A percentile compares a stretch with the other conserved stretches of the same genome.
These are phyloP conservation scores for Anthrax anthrax DNA, from an alignment of 2,888 invertebrate genomes.

Conservation along the genomic window DNA sequence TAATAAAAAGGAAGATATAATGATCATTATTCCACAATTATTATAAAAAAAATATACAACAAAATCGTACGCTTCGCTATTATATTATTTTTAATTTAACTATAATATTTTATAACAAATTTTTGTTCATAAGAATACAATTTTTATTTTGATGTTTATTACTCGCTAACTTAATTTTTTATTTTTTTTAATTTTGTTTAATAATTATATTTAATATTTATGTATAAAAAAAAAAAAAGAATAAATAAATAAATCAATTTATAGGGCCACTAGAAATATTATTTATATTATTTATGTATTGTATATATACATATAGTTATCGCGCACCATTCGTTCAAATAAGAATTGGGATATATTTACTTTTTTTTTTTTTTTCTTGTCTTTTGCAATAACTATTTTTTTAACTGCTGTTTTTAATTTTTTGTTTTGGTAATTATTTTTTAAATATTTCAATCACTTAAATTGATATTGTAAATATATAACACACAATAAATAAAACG, in stretches of 20 bases:
- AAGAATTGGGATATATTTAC: background rate
- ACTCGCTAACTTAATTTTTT: too few species aligned
- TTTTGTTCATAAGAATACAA: too few species aligned
- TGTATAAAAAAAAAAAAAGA: background rate
- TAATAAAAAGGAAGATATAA: too few species aligned
- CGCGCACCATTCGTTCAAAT: background rate
- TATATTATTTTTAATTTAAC: too few species aligned
- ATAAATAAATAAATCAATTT: background rate
- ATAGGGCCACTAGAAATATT: background rate
- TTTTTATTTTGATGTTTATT: too few species aligned
- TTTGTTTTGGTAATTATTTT: background rate
- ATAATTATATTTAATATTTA: too few species aligned
- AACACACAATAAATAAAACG: slow-evolving; percentile 9
- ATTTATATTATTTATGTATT: background rate
- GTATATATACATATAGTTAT: background rate
- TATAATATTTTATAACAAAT: too few species aligned
- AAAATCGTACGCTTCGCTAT: too few species aligned
- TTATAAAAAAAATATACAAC: too few species aligned
- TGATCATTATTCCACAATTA: too few species aligned
- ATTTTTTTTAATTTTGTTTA: too few species aligned
- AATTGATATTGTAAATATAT: background rate
- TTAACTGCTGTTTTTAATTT: background rate
- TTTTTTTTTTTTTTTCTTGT: background rate
- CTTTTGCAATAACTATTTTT: background rate
- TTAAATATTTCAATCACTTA: background rate